phyloP scores from a whole-genome alignment of 2,113 vertebrate genomes.

The Platysteira castanea region DNA sequence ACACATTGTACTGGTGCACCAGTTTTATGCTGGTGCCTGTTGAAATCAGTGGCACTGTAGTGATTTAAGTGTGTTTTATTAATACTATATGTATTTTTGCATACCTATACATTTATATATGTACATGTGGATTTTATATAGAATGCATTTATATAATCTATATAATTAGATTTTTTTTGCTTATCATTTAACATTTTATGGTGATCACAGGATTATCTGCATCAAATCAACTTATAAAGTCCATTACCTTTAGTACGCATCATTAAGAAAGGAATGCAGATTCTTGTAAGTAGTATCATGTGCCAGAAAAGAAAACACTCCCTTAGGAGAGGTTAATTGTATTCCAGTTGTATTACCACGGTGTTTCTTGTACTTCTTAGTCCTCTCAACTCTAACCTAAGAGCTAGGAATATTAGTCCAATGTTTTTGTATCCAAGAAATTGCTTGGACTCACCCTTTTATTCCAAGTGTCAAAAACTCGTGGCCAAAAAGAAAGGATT shows the following conservation, averaged over 20 bases:
- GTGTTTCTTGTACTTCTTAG: background rate
- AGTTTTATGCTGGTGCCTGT: background rate
- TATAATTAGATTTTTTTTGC: background rate
- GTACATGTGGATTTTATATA: background rate
- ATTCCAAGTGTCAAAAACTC: background rate
- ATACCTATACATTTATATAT: background rate
- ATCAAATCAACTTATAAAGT: background rate
- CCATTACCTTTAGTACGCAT: background rate
- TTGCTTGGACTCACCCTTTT: background rate
- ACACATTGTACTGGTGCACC: background rate
- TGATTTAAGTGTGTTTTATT: background rate
- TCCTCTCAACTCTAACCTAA: background rate
- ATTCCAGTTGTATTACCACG: background rate
- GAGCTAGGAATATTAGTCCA: background rate
- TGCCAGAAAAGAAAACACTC: background rate
- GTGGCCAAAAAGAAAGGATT: background rate
- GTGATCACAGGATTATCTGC: background rate
- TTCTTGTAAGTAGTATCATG: background rate
- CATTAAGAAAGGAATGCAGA: background rate
- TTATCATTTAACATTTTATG: background rate
- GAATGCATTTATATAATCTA: background rate
- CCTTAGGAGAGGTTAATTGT: background rate
- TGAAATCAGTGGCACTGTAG: background rate
- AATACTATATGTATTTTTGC: background rate
- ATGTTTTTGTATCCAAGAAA: background rate